Evolutionary conservation across 2,888 invertebrate genomes (phyloP).

Genomic region (Drosophila acutilabella): DNA sequence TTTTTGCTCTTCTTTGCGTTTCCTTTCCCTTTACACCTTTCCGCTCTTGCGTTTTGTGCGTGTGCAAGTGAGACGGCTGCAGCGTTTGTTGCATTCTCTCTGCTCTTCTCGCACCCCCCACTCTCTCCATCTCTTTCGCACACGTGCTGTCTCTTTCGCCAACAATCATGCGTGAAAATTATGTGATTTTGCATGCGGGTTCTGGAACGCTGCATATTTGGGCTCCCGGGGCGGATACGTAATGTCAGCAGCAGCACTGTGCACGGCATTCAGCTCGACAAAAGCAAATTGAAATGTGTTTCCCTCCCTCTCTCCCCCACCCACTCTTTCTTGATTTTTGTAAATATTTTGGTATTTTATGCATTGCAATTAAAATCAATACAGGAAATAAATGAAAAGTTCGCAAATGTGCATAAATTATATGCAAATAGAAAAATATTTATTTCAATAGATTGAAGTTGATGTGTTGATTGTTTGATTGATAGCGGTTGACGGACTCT

Average conservation of each 20-base stretch:
- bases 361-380: constrained; percentile 30
- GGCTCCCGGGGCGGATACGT: constrained; percentile 57
- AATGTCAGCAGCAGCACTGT: constrained; percentile 39
- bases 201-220: constrained; percentile 17
- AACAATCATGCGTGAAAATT: constrained; percentile 38
- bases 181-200: constrained; percentile 29
- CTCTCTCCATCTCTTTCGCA: neutral
- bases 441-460: neutral
- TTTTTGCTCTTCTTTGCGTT: constrained; percentile 5
- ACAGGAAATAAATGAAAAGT: constrained; percentile 1
- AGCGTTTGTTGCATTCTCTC: constrained; percentile 26
- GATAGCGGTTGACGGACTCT: neutral
- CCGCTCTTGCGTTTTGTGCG: constrained; percentile 3
- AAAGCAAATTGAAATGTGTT: constrained; percentile 20
- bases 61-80: constrained; percentile 18
- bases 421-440: neutral
- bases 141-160: constrained; percentile 2
- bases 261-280: constrained; percentile 13
- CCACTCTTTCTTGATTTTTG: neutral
- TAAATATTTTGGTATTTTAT: constrained; percentile 10
- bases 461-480: neutral
- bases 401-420: neutral
- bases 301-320: no score
- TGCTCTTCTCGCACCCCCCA: constrained; percentile 3
- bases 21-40: constrained; percentile 5